phyloP scores from a whole-genome alignment of 2,113 vertebrate genomes.

The Hirundichthys speculiger region DNA sequence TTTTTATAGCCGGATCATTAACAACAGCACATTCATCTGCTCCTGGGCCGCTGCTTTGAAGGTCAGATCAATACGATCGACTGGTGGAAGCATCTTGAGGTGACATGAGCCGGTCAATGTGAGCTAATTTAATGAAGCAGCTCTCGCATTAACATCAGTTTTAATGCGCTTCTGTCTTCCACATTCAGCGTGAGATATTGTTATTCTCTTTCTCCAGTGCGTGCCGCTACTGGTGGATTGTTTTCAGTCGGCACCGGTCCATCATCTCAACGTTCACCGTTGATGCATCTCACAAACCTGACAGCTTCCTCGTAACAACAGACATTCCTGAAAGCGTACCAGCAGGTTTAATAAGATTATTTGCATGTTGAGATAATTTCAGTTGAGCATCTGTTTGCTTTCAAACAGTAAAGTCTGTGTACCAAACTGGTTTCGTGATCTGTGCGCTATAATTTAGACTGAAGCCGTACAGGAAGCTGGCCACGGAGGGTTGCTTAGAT shows the following conservation, averaged over 20 bases:
- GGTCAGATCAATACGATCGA: conserved; percentile 46
- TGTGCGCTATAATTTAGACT: not conserved
- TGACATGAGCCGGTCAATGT: not conserved
- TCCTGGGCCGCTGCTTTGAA: not conserved
- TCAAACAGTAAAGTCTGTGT: fast-evolving
- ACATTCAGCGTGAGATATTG: not conserved
- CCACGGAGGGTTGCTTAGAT: too few species aligned
- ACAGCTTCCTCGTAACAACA: not conserved
- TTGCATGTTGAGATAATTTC: not conserved
- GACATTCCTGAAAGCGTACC: conserved; percentile 7
- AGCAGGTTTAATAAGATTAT: not conserved
- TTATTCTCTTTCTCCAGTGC: too few species aligned
- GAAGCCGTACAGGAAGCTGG: too few species aligned
- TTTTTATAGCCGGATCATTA: conserved; percentile 8
- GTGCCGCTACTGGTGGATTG: too few species aligned
- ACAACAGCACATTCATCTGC: conserved; percentile 24
- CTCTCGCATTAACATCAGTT: not conserved
- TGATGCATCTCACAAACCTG: not conserved
- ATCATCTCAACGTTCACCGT: not conserved
- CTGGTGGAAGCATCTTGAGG: not conserved
- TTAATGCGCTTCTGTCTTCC: not conserved
- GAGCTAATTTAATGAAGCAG: not conserved
- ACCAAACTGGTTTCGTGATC: not conserved
- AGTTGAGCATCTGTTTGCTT: not conserved
- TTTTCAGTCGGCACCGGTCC: not conserved